phyloP scores from a whole-genome alignment of 92 coral and sea anemone genomes.

The Metridium senile region DNA sequence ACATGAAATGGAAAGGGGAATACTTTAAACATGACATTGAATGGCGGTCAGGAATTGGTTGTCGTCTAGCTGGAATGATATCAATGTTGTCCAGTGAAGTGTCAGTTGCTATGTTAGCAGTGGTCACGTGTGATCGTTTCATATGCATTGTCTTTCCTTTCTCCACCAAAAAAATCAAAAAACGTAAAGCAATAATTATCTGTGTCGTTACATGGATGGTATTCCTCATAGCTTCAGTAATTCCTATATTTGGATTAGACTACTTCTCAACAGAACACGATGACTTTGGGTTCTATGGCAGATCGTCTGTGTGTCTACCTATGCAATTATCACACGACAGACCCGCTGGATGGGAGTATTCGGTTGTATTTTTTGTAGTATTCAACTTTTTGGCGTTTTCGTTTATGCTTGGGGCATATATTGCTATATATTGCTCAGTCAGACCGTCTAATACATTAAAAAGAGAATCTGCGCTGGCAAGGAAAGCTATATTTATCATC shows the following conservation, averaged over 20 bases:
- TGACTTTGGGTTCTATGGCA: constrained; percentile 63
- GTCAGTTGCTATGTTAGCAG: constrained; percentile 55
- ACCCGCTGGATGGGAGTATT: constrained; percentile 77
- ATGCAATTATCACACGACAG: constrained; percentile 58
- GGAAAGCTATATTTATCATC: constrained; percentile 50
- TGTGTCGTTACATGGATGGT: constrained; percentile 26
- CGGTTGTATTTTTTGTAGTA: constrained; percentile 59
- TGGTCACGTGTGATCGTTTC: constrained; percentile 67
- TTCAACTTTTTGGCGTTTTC: constrained; percentile 58
- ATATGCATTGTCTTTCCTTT: constrained; percentile 57
- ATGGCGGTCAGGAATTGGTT: constrained; percentile 73
- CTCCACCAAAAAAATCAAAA: not conserved
- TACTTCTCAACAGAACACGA: constrained; percentile 22
- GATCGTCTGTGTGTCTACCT: constrained; percentile 74
- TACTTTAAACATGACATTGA: constrained; percentile 65
- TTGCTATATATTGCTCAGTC: constrained; percentile 61
- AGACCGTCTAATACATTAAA: constrained; percentile 29
- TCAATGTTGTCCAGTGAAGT: constrained; percentile 73
- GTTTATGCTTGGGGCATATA: constrained; percentile 57
- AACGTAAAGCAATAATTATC: constrained; percentile 3
- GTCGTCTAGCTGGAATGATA: constrained; percentile 56
- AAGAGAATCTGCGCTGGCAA: constrained; percentile 60
- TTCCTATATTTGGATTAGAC: constrained; percentile 21
- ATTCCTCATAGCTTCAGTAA: constrained; percentile 5
- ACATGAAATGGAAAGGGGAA: constrained; percentile 69